Evolutionary conservation across 2,113 vertebrate genomes (phyloP).

Genomic region (Ia io): DNA sequence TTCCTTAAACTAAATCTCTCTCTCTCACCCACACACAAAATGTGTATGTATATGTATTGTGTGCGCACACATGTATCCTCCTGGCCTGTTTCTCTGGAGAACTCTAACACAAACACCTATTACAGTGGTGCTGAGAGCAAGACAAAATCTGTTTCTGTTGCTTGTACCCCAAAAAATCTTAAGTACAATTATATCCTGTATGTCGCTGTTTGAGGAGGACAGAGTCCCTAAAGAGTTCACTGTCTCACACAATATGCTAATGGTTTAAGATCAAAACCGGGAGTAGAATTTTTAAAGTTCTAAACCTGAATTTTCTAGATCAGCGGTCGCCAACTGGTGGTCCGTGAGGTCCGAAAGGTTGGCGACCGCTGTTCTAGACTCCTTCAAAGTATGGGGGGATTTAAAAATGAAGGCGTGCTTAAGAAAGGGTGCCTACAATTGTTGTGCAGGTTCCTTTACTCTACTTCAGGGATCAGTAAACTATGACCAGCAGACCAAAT

Average conservation of each 20-base stretch:
- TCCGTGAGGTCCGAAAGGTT: too few species aligned
- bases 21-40: neutral
- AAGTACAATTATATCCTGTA: neutral
- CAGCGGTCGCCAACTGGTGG: too few species aligned
- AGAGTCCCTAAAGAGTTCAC: neutral
- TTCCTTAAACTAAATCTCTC: neutral
- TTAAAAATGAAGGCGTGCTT: neutral
- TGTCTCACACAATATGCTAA: neutral
- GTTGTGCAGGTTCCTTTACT: neutral
- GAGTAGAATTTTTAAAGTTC: neutral
- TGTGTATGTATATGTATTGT: neutral
- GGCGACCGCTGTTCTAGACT: neutral
- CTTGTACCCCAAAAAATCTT: neutral
- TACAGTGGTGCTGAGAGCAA: neutral
- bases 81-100: neutral
- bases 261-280: neutral
- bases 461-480: neutral
- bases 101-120: neutral
- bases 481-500: neutral
- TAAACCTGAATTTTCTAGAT: constrained; percentile 5
- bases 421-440: neutral
- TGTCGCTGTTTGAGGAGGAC: neutral
- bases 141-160: neutral
- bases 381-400: neutral
- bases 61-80: neutral